phyloP scores from a whole-genome alignment of 2,888 invertebrate species.

The Leptopilina myrica region DNA sequence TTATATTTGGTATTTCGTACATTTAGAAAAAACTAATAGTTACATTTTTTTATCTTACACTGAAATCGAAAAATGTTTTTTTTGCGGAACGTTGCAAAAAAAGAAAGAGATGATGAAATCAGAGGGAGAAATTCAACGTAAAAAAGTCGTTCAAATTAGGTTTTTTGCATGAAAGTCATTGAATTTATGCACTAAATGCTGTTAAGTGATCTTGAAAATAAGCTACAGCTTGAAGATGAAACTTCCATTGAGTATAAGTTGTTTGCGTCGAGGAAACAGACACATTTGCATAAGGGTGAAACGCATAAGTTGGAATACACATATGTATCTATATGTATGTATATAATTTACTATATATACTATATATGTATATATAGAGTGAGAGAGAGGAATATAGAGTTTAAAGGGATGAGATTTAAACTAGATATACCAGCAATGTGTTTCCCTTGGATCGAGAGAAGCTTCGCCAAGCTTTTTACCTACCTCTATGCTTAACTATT shows the following conservation, averaged over 20 bases:
- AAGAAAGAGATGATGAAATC: no score
- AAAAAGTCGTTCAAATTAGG: background rate
- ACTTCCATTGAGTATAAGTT: constrained; percentile 22
- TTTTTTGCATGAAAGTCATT: background rate
- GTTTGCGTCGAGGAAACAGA: constrained; percentile 18
- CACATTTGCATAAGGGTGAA: constrained; percentile 3
- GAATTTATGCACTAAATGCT: constrained; percentile 1
- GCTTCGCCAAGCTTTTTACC: constrained; percentile 35
- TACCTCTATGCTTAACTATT: constrained; percentile 39
- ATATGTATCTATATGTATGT: background rate
- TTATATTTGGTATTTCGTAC: no score
- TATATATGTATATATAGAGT: no score
- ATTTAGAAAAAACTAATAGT: no score
- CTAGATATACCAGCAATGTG: constrained; percentile 35
- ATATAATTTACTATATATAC: no score
- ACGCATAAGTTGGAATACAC: background rate
- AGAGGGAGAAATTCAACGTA: background rate
- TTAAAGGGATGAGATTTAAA: constrained; percentile 29
- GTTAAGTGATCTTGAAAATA: constrained; percentile 36
- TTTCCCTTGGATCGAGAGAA: constrained; percentile 40
- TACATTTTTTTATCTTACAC: no score
- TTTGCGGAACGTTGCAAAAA: no score
- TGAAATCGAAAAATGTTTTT: no score
- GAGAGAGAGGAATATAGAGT: background rate
- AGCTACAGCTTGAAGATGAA: background rate